Evolutionary conservation across 2,888 invertebrate genomes (phyloP).

Genomic region (Macrophya alboannulata): DNA sequence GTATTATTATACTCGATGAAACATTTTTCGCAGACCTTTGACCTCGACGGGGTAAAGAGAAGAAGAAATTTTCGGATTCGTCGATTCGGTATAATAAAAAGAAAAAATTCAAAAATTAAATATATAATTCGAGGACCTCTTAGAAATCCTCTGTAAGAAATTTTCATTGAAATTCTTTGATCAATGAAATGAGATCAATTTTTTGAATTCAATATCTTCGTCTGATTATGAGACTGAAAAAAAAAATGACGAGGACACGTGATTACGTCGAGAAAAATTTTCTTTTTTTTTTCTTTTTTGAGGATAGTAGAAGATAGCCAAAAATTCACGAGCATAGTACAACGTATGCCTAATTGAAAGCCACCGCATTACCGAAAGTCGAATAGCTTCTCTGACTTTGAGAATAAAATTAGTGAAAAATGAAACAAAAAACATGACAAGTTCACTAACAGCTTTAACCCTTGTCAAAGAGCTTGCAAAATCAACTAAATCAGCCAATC

Average conservation of each 20-base stretch:
- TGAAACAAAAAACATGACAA: background rate
- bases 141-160: background rate
- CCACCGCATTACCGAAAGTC: too few relatives aligned
- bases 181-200: background rate
- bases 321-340: background rate
- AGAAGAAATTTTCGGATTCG: background rate
- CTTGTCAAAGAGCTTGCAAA: background rate
- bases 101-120: background rate
- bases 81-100: background rate
- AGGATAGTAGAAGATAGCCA: background rate
- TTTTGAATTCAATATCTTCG: too few relatives aligned
- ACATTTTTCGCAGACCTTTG: background rate
- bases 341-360: too few relatives aligned
- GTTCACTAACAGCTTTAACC: background rate
- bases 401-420: background rate
- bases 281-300: too few relatives aligned
- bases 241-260: too few relatives aligned
- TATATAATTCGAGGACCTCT: background rate
- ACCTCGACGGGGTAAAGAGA: conserved; percentile 11
- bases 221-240: too few relatives aligned
- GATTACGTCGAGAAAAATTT: background rate
- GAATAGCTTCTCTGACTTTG: background rate
- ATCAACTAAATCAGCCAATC: background rate
- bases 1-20: background rate
- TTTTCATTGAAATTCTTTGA: background rate